Evolutionary conservation across 2,888 invertebrate species (phyloP).

Genomic region (Lochmaea capreae): DNA sequence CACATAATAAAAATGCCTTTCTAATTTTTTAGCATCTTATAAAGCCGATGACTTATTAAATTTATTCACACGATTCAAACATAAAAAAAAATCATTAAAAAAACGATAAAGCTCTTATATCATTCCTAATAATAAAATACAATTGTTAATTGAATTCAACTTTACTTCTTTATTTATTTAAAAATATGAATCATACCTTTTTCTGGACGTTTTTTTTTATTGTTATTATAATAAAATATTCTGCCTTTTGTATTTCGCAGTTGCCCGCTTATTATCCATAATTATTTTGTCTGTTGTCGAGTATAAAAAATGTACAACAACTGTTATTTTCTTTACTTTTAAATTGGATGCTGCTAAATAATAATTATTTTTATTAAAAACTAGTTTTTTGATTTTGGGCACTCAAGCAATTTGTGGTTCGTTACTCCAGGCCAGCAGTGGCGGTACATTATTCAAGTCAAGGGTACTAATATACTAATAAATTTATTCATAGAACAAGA

Average conservation of each 20-base stretch:
- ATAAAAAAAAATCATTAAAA: too few relatives aligned
- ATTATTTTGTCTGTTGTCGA: conserved; percentile 10
- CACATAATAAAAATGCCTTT: not conserved
- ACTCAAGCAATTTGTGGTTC: conserved; percentile 28
- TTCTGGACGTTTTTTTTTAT: not conserved
- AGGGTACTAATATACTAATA: not conserved
- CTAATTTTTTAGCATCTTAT: not conserved
- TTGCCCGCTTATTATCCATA: not conserved
- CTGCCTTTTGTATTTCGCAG: conserved; percentile 8
- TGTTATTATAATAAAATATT: not conserved
- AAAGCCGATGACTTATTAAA: not conserved
- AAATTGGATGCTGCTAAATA: conserved; percentile 20
- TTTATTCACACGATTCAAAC: not conserved
- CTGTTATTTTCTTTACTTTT: conserved; percentile 20
- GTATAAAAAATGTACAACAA: conserved; percentile 12
- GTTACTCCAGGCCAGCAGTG: conserved; percentile 12
- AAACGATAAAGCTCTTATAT: not conserved
- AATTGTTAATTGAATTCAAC: not conserved
- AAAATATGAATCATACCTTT: not conserved
- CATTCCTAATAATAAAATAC: not conserved
- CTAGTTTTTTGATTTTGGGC: conserved; percentile 31
- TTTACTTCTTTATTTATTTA: not conserved
- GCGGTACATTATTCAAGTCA: not conserved
- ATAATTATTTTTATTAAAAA: conserved; percentile 28
- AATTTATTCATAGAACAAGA: too few relatives aligned